Base-by-base conservation (phyloP, 2,797 vertebrate species). In the Spizella passerina region DNA sequence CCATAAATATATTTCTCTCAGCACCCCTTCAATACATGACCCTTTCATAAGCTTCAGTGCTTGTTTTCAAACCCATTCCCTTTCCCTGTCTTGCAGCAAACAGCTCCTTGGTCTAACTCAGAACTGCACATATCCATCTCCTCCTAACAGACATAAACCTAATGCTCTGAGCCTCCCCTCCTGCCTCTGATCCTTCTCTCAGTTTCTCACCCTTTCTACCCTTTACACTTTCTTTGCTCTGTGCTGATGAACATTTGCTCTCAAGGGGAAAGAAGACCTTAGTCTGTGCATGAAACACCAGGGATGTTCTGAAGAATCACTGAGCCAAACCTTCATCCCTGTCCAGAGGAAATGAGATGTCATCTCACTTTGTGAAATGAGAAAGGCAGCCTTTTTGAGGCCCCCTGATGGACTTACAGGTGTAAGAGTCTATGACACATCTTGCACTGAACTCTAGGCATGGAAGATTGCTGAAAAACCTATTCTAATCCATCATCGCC, bases 31-130 rank as follows among this genome's bases (percentile, higher is more conserved):
- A 84, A 61, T 47, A 80, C 69, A 32, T 77, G 63, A 72, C 27
- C 68, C 75, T 80, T 86, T 66, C 87, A 91, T 93, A 76, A 91
- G 77, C 86, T 85, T 94, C 85, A 83, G 46, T 85, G 82, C 85
- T 94, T 93, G 69, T 83, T 93, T 93, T 72, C 88, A 87, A 92
- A 82, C n/a, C 29, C 90, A 78, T 96, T 87, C 43, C 55, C 64
- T 57, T 81, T 93, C 36, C 71, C 41, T 12, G 4, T 75, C 82
- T 78, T 82, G 69, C 82, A 90, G 83, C 75, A 47, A 88, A 49
- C 78, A 88, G 70, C 76, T 75, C 24, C 88, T 82, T 55, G 34
- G 21, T 81, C 85, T 77, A 93, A 91, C 93, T 92, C 75, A 61
- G 46, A 89, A 86, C 60, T 46, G 79, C 79, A n/a, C 69, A 59